Evolutionary conservation across 2,113 vertebrate genomes (phyloP), one percentile per base, ranked within the genome.

Genomic region (Coptodon bakossiorum): DNA sequence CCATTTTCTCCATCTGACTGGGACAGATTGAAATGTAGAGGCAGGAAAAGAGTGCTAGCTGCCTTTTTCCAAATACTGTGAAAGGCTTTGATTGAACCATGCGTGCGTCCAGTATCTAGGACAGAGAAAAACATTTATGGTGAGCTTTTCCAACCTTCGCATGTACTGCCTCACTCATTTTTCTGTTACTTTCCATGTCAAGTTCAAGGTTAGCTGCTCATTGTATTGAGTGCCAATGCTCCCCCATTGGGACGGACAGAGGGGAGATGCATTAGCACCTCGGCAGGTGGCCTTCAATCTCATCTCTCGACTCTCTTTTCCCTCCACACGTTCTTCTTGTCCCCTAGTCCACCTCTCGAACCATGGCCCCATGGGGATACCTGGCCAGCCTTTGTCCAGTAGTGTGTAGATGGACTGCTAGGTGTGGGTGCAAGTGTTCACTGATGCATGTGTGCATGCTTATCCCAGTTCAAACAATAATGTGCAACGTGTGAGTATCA

Each of bases 151-250:
- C 22, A 17, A 43, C 53, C 52, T 84, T 40, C 56, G n/a, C 87
- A 85, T 79, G 83, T 82, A 50, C 17, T 56, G 78, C 11, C 43
- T 90, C 88, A 53, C 79, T 90, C 83, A 71, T 82, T 89, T 90
- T 45, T 88, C 40, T 89, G 66, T 66, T 29, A 87, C 79, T 84
- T 83, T 84, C 14, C 82, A 54, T 89, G 85, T 91, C 90, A 86
- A 89, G 94, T 95, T 96, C 94, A 96, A 96, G 95, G 94, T 96
- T 95, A 95, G 94, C 88, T 94, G 94, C 92, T 94, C 93, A 94
- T 94, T 91, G 93, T 94, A 95, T 95, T 91, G 94, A 95, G 93
- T 66, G 91, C 91, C 93, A 91, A 71, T 82, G 87, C 87, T 90
- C 88, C 88, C 94, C 93, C 89, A 81, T 88, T 8, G 89, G 90